phyloP scores from a whole-genome alignment of 2,888 invertebrate species.

The Microdon myrmicae region DNA sequence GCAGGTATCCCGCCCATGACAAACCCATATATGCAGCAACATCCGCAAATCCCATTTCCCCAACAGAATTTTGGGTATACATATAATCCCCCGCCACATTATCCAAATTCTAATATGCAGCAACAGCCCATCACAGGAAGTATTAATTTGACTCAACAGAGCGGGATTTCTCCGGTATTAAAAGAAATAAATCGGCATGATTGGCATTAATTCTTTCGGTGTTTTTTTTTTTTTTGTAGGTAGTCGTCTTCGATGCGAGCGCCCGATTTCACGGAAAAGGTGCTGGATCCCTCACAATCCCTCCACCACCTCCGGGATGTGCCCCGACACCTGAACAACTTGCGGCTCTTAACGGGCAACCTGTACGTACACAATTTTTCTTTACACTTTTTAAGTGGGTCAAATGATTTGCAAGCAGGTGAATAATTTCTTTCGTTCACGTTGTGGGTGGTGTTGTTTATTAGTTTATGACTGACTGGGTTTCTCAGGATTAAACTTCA shows the following conservation, averaged over 20 bases:
- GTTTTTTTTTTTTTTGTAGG: slow-evolving; percentile 17
- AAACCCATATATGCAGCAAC: slow-evolving; percentile 59
- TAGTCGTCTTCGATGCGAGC: slow-evolving; percentile 52
- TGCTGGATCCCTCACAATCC: slow-evolving; percentile 60
- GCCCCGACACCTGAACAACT: slow-evolving; percentile 63
- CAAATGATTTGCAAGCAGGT: background rate
- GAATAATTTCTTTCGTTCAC: too few relatives aligned
- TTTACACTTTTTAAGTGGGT: background rate
- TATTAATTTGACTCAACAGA: slow-evolving; percentile 16
- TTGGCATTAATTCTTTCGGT: background rate
- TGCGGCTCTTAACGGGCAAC: slow-evolving; percentile 64
- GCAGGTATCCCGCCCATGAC: slow-evolving; percentile 38
- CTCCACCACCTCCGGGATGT: slow-evolving; percentile 66
- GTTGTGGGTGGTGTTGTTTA: too few relatives aligned
- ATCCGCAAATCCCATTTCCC: slow-evolving; percentile 54
- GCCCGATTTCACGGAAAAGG: slow-evolving; percentile 54
- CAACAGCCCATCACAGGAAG: slow-evolving; percentile 23
- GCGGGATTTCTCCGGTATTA: slow-evolving; percentile 14
- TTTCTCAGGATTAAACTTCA: too few relatives aligned
- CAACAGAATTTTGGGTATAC: slow-evolving; percentile 20
- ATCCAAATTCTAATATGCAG: slow-evolving; percentile 21
- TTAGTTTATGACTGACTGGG: too few relatives aligned
- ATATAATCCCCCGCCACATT: slow-evolving; percentile 22
- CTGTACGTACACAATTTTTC: slow-evolving; percentile 54
- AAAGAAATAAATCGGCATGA: slow-evolving; percentile 11